Conservation (phyloP, 1,140 invertebrate species). For the Drosophila repletoides region DNA sequence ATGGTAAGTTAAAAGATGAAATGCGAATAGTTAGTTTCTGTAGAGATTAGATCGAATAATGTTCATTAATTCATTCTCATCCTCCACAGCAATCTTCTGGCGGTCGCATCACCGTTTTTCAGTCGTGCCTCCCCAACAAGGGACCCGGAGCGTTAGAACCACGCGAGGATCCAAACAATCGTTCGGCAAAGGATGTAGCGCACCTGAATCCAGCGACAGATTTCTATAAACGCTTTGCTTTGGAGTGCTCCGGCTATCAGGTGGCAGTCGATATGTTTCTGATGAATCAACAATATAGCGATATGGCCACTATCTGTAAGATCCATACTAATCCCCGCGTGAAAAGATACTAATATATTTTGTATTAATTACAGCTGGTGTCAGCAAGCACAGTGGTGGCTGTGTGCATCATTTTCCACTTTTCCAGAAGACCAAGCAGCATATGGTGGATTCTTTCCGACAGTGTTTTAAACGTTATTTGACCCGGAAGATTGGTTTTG, state of each 20-base stretch:
- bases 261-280: slow-evolving; percentile 98
- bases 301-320: slow-evolving; percentile 96
- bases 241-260: slow-evolving; percentile 98
- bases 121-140: slow-evolving; percentile 94
- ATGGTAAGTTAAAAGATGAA: slow-evolving; percentile 87
- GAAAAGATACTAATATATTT: not conserved
- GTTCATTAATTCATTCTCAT: not conserved
- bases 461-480: slow-evolving; percentile 94
- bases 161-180: slow-evolving; percentile 93
- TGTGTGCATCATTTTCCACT: slow-evolving; percentile 96
- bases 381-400: slow-evolving; percentile 97
- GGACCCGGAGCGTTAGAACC: slow-evolving; percentile 94
- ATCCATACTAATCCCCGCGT: slow-evolving; percentile 33
- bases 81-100: slow-evolving; percentile 91
- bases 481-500: slow-evolving; percentile 98
- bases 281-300: slow-evolving; percentile 95
- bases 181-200: slow-evolving; percentile 90
- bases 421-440: slow-evolving; percentile 89
- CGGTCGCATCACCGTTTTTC: slow-evolving; percentile 97
- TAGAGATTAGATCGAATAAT: not conserved
- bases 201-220: slow-evolving; percentile 97
- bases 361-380: slow-evolving; percentile 86
- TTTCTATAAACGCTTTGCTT: slow-evolving; percentile 98
- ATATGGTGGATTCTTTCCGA: slow-evolving; percentile 89
- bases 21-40: not conserved